Percentiles rank a stretch among this genome's conserved stretches.
Evolutionary conservation across 2,113 vertebrate genomes (phyloP).

Genomic region (Eulemur rufifrons): DNA sequence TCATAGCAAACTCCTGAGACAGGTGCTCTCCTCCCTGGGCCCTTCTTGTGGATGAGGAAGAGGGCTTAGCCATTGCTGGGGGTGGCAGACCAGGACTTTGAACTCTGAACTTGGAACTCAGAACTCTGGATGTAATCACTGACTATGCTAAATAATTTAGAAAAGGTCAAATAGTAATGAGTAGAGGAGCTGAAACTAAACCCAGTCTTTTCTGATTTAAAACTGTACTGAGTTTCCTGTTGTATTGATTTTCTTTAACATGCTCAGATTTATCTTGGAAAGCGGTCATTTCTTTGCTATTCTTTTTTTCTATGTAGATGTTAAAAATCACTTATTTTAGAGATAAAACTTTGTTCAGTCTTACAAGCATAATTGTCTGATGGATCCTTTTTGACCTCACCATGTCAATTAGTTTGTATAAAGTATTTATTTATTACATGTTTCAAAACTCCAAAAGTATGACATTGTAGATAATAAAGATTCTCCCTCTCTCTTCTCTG

Average conservation of each 20-base stretch:
- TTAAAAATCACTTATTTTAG: background rate
- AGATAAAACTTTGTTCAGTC: background rate
- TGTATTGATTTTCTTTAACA: background rate
- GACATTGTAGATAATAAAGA: too few species aligned
- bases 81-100: background rate
- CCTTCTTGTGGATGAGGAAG: too few species aligned
- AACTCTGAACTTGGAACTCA: background rate
- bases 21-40: rapidly evolving
- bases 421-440: background rate
- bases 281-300: background rate
- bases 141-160: rapidly evolving
- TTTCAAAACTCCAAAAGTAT: background rate
- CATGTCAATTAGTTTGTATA: background rate
- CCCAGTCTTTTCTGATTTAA: background rate
- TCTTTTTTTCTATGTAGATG: rapidly evolving
- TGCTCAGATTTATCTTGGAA: background rate
- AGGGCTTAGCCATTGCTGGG: rapidly evolving
- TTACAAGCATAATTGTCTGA: background rate
- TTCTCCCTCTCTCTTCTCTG: too few species aligned
- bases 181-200: rapidly evolving
- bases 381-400: background rate
- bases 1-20: rapidly evolving
- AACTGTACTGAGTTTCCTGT: background rate
- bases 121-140: background rate
- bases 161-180: background rate